A percentile compares a stretch with the other conserved stretches of the same genome.
These are phyloP conservation scores for Tethya wilhelma DNA, from an alignment of 37 sponge, comb jelly and placozoan species.

Conservation along the genomic window DNA sequence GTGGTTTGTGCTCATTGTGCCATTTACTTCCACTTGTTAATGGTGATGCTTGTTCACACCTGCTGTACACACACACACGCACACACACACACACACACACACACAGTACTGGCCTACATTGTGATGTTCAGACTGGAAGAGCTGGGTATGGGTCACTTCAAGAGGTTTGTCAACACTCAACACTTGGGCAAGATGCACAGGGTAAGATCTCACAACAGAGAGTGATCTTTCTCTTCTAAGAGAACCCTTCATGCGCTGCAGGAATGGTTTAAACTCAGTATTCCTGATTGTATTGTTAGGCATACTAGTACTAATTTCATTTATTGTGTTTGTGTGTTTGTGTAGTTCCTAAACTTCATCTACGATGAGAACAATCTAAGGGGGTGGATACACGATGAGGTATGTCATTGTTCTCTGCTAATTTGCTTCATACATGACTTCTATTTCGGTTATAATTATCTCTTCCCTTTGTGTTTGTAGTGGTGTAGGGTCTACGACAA, in stretches of 20 bases:
- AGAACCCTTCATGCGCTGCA: too few relatives aligned
- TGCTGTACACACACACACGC: background rate
- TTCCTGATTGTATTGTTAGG: background rate
- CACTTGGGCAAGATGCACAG: slow-evolving; percentile 80
- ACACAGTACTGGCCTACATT: slow-evolving; percentile 74
- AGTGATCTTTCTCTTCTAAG: too few relatives aligned
- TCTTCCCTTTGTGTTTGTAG: slow-evolving; percentile 16
- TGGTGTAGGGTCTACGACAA: slow-evolving; percentile 73
- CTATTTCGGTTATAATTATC: background rate
- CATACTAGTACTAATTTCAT: too few relatives aligned
- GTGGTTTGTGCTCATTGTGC: background rate
- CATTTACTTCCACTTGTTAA: background rate
- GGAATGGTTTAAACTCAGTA: background rate
- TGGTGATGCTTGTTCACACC: background rate
- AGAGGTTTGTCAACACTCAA: slow-evolving; percentile 68
- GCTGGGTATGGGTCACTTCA: slow-evolving; percentile 79
- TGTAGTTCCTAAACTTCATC: slow-evolving; percentile 76
- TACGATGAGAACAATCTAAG: slow-evolving; percentile 62
- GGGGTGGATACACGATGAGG: slow-evolving; percentile 83
- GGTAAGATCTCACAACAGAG: slow-evolving; percentile 46
- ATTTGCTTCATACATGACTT: slow-evolving; percentile 1
- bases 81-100: background rate
- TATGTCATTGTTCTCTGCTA: slow-evolving; percentile 20
- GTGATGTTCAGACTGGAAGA: slow-evolving; percentile 87
- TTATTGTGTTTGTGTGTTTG: background rate